Percentiles rank a stretch among this genome's conserved stretches.
Evolutionary conservation across 2,888 invertebrate genomes (phyloP).

Genomic region (Ommatoiulus sabulosus): DNA sequence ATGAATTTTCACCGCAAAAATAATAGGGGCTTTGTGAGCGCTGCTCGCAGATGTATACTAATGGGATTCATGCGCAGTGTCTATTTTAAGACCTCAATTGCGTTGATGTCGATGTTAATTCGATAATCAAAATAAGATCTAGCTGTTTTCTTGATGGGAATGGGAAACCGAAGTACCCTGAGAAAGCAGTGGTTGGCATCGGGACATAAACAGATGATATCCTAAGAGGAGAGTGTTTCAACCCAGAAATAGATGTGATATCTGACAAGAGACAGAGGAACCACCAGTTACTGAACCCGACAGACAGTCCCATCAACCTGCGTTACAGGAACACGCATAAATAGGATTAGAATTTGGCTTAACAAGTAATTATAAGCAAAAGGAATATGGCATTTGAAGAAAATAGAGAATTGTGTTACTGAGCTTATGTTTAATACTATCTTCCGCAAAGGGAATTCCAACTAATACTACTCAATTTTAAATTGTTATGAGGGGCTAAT

Average conservation of each 20-base stretch:
- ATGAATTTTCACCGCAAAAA: constrained; percentile 5
- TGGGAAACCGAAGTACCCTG: constrained; percentile 28
- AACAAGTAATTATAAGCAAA: no score
- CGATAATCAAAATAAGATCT: constrained; percentile 33
- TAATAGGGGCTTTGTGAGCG: constrained; percentile 8
- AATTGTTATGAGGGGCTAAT: no score
- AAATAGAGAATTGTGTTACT: no score
- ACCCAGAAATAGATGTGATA: constrained; percentile 35
- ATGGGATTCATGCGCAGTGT: neutral
- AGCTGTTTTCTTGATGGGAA: neutral
- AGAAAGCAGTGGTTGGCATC: neutral
- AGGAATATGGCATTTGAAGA: no score
- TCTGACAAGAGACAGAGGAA: neutral
- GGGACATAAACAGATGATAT: no score
- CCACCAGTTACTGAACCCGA: constrained; percentile 7
- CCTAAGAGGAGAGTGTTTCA: neutral
- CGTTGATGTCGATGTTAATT: constrained; percentile 20
- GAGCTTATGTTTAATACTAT: no score
- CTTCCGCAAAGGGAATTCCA: no score
- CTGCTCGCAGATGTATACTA: neutral
- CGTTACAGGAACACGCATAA: no score
- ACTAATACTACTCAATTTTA: no score
- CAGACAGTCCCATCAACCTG: neutral
- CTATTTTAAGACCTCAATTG: neutral
- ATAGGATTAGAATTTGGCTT: no score